Percentiles rank a stretch among this genome's conserved stretches.
Conservation (phyloP, 2,113 vertebrate genomes). For the mouse (Mus musculus) region GRCm39 chr16:13855001-13855500, state of each 20-base stretch:
- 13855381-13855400: constrained; percentile 86
- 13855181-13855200: constrained; percentile 87
- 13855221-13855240: constrained; percentile 89
- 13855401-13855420: constrained; percentile 88
- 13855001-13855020: too few species aligned
- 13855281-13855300: constrained; percentile 84
- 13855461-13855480: constrained; percentile 88
- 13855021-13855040: constrained; percentile 81
- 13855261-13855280: constrained; percentile 84
- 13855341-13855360: constrained; percentile 86
- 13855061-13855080: constrained; percentile 88
- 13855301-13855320: constrained; percentile 84
- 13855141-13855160: constrained; percentile 77
- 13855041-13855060: constrained; percentile 89
- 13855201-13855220: constrained; percentile 88
- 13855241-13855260: constrained; percentile 86
- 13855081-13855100: constrained; percentile 84
- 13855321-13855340: constrained; percentile 86
- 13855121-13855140: constrained; percentile 86
- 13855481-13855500: constrained; percentile 89
- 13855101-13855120: constrained; percentile 85
- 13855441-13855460: constrained; percentile 85
- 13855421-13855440: constrained; percentile 85
- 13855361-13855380: constrained; percentile 86
- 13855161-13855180: constrained; percentile 84